A percentile compares a stretch with the other conserved stretches of the same genome.
phyloP scores from a whole-genome alignment of 2,888 invertebrate genomes.

The Arctia plantaginis region DNA sequence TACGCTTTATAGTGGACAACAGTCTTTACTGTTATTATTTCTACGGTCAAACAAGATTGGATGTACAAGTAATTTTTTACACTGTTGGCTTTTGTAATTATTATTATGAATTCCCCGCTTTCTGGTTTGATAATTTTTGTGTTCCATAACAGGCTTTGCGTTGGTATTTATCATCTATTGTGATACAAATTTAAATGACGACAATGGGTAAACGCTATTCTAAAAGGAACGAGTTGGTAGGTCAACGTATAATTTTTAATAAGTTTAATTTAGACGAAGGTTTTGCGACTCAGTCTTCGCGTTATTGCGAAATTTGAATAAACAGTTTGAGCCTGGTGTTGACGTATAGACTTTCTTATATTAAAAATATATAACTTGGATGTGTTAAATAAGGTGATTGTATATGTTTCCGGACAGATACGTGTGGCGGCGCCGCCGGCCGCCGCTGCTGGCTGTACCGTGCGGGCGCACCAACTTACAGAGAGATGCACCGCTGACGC shows the following conservation, averaged over 20 bases:
- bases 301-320: not conserved
- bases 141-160: not conserved
- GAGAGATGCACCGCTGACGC: too few relatives aligned
- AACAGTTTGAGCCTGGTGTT: not conserved
- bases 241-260: not conserved
- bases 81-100: slow-evolving; percentile 40
- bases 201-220: not conserved
- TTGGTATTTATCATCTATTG: not conserved
- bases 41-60: slow-evolving; percentile 52
- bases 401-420: too few relatives aligned
- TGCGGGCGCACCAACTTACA: too few relatives aligned
- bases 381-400: not conserved
- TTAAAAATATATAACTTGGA: not conserved
- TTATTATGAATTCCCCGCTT: slow-evolving; percentile 33
- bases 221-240: not conserved
- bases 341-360: not conserved
- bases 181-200: slow-evolving; percentile 1
- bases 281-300: not conserved
- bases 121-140: slow-evolving; percentile 2
- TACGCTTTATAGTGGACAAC: slow-evolving; percentile 65
- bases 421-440: too few relatives aligned
- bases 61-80: slow-evolving; percentile 44
- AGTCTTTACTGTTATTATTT: slow-evolving; percentile 67
- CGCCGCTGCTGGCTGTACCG: too few relatives aligned
- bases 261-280: not conserved